Conservation (phyloP, 2,888 invertebrate genomes). For the Notocelia uddmanniana region DNA sequence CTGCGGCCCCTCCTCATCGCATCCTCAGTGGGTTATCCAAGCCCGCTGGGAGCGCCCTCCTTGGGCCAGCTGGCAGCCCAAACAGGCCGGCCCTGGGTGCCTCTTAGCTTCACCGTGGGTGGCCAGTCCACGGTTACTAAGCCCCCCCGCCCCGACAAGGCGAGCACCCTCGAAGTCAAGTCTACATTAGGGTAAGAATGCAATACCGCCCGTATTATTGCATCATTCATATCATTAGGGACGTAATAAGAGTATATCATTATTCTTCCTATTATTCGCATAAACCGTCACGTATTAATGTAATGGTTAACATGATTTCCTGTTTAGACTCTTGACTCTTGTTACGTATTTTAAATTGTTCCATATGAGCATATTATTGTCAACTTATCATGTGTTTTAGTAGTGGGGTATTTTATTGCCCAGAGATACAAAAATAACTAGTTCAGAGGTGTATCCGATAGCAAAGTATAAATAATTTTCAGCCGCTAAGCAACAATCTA, state of each 20-base stretch:
- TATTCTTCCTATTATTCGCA: slow-evolving; percentile 10
- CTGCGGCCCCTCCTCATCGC: too few species aligned
- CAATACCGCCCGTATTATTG: too few species aligned
- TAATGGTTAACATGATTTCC: slow-evolving; percentile 19
- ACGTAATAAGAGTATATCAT: background rate
- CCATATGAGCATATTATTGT: background rate
- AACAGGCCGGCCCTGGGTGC: too few species aligned
- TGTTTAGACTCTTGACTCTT: slow-evolving; percentile 32
- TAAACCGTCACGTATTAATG: background rate
- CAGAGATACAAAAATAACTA: slow-evolving; percentile 33
- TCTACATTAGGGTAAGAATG: too few species aligned
- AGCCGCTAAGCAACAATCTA: slow-evolving; percentile 30
- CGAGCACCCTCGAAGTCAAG: too few species aligned
- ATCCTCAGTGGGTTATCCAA: too few species aligned
- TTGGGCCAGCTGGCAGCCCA: too few species aligned
- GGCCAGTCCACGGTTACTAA: too few species aligned
- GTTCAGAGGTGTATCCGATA: slow-evolving; percentile 26
- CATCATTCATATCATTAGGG: too few species aligned
- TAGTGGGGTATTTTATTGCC: slow-evolving; percentile 30
- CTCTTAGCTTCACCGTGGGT: too few species aligned
- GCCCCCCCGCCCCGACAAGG: too few species aligned
- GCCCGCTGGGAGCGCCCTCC: too few species aligned
- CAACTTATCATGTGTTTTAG: slow-evolving; percentile 34
- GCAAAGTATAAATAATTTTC: slow-evolving; percentile 21
- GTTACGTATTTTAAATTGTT: background rate